Evolutionary conservation across 2,797 vertebrate species (phyloP).

Genomic region (Buceros bicornis): DNA sequence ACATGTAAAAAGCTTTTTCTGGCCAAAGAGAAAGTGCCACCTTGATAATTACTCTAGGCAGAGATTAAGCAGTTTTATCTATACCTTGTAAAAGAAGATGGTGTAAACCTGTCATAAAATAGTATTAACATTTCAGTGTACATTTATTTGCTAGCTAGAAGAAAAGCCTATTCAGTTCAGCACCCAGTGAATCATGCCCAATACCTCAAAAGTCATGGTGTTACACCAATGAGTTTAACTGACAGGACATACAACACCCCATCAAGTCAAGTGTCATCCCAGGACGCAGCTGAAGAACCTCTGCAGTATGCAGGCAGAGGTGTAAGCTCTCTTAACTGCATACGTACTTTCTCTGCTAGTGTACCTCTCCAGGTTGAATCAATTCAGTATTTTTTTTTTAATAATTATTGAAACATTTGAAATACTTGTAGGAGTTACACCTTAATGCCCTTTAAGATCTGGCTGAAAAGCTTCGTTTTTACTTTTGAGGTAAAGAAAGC

Average conservation of each 20-base stretch:
- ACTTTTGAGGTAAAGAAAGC: not conserved
- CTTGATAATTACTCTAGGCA: not conserved
- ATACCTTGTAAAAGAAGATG: not conserved
- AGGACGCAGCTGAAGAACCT: not conserved
- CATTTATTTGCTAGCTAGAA: not conserved
- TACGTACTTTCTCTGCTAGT: not conserved
- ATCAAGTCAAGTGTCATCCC: not conserved
- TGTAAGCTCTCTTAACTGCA: not conserved
- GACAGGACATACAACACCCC: not conserved
- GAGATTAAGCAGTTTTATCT: not conserved
- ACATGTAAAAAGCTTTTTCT: not conserved
- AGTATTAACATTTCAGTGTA: not conserved
- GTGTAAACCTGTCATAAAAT: not conserved
- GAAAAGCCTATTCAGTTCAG: not conserved
- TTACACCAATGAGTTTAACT: not conserved
- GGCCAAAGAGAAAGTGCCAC: not conserved
- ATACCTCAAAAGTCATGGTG: not conserved
- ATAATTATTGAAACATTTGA: not conserved
- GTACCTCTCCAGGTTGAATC: not conserved
- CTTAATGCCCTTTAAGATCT: not conserved
- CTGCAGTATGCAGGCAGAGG: not conserved
- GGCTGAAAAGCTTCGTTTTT: conserved; percentile 16
- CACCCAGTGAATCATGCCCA: not conserved
- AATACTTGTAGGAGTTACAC: not conserved
- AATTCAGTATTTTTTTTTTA: not conserved